Percentiles rank a stretch among this genome's conserved stretches.
Evolutionary conservation across 2,888 invertebrate genomes (phyloP).

Genomic region (Idaea straminata): DNA sequence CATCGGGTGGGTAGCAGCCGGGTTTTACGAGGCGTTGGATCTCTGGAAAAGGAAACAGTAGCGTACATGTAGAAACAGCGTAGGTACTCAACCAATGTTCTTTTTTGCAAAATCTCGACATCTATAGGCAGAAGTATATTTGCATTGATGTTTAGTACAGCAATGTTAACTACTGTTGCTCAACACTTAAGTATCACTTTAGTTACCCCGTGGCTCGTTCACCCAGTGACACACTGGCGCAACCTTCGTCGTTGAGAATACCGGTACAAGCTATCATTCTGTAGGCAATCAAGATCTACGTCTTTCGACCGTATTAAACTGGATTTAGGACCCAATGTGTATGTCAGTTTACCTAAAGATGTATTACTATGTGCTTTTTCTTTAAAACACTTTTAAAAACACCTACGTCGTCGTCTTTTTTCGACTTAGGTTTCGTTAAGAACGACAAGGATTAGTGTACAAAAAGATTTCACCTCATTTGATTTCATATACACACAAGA

Average conservation of each 20-base stretch:
- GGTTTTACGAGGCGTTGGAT: slow-evolving; percentile 54
- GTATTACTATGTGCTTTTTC: no score
- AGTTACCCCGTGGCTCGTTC: not conserved
- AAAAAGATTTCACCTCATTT: no score
- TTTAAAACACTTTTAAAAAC: no score
- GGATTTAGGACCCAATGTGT: no score
- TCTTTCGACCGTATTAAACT: not conserved
- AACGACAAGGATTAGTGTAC: no score
- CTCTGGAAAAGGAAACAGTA: slow-evolving; percentile 38
- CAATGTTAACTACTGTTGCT: not conserved
- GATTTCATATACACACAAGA: no score
- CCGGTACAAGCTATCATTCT: not conserved
- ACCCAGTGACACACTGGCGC: not conserved
- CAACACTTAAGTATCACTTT: not conserved
- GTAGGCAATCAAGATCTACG: not conserved
- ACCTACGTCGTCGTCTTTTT: no score
- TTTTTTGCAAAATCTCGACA: no score
- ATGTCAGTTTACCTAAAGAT: no score
- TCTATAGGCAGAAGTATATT: not conserved
- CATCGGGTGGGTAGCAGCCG: slow-evolving; percentile 48
- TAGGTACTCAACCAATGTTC: no score
- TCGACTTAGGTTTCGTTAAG: no score
- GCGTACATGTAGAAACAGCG: not conserved
- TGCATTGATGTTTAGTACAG: not conserved
- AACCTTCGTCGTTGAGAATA: not conserved